Percentiles rank a stretch among this genome's conserved stretches.
Evolutionary conservation across 2,888 invertebrate species (phyloP).

Genomic region (Lochmaea capreae): DNA sequence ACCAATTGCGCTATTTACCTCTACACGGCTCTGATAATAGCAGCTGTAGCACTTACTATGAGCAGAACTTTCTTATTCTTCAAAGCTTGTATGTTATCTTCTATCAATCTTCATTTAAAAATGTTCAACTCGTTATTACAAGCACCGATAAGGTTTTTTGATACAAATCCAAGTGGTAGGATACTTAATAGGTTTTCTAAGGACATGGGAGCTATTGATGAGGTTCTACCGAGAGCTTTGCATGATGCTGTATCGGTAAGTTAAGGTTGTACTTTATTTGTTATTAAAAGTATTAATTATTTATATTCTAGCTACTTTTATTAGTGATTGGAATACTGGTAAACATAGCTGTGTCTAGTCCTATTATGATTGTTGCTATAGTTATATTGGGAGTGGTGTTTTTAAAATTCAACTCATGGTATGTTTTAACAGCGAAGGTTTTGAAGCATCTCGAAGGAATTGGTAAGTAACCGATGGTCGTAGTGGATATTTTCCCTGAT

Average conservation of each 20-base stretch:
- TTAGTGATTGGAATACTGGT: constrained; percentile 71
- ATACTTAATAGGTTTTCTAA: constrained; percentile 85
- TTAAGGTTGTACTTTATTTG: constrained; percentile 50
- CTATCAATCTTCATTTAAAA: constrained; percentile 77
- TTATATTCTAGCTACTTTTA: constrained; percentile 25
- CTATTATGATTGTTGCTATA: constrained; percentile 73
- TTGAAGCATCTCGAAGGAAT: constrained; percentile 74
- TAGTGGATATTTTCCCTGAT: no score
- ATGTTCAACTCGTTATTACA: constrained; percentile 80
- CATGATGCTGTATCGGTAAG: constrained; percentile 70
- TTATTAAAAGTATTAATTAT: background rate
- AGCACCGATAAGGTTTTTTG: constrained; percentile 78
- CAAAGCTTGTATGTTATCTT: constrained; percentile 80
- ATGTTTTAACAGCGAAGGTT: constrained; percentile 76
- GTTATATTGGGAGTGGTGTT: constrained; percentile 73
- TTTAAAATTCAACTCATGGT: constrained; percentile 72
- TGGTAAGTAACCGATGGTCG: constrained; percentile 57
- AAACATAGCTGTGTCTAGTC: constrained; percentile 77
- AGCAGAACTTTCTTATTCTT: constrained; percentile 76
- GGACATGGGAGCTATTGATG: constrained; percentile 83
- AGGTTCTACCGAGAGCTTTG: constrained; percentile 73
- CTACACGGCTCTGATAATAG: constrained; percentile 70
- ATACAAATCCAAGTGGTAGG: constrained; percentile 82
- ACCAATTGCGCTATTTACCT: constrained; percentile 57
- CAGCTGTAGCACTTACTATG: constrained; percentile 72